Evolutionary conservation across 2,888 invertebrate genomes (phyloP).

Genomic region (Pycnomerus fuliginosus): DNA sequence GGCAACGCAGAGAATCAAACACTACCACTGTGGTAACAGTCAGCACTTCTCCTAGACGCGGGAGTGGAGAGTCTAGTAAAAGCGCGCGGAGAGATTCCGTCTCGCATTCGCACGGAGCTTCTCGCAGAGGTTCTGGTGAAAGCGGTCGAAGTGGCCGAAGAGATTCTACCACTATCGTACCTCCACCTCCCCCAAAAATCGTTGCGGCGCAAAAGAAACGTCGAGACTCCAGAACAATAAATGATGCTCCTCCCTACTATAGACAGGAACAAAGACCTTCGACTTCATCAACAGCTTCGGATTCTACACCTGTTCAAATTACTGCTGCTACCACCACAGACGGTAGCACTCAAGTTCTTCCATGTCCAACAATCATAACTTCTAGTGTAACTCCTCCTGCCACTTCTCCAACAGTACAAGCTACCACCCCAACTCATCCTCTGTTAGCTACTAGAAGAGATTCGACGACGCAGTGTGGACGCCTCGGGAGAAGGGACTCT

Average conservation of each 20-base stretch:
- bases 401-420: slow-evolving; percentile 69
- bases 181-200: slow-evolving; percentile 60
- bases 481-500: slow-evolving; percentile 65
- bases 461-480: slow-evolving; percentile 81
- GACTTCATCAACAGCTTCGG: slow-evolving; percentile 72
- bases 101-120: slow-evolving; percentile 57
- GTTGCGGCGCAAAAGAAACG: slow-evolving; percentile 63
- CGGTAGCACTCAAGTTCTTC: slow-evolving; percentile 63
- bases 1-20: slow-evolving; percentile 64
- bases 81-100: slow-evolving; percentile 63
- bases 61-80: slow-evolving; percentile 62
- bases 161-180: slow-evolving; percentile 63
- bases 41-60: slow-evolving; percentile 54
- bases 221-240: slow-evolving; percentile 58
- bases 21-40: slow-evolving; percentile 57
- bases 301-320: slow-evolving; percentile 59
- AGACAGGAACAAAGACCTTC: slow-evolving; percentile 68
- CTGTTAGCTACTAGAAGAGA: slow-evolving; percentile 64
- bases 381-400: slow-evolving; percentile 83
- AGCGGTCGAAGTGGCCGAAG: slow-evolving; percentile 65
- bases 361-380: slow-evolving; percentile 77
- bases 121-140: slow-evolving; percentile 67
- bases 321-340: slow-evolving; percentile 47
- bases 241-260: slow-evolving; percentile 56
- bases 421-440: slow-evolving; percentile 56